Base-by-base conservation (phyloP, 2,797 vertebrate genomes). In the Takifugu rubripes region DNA sequence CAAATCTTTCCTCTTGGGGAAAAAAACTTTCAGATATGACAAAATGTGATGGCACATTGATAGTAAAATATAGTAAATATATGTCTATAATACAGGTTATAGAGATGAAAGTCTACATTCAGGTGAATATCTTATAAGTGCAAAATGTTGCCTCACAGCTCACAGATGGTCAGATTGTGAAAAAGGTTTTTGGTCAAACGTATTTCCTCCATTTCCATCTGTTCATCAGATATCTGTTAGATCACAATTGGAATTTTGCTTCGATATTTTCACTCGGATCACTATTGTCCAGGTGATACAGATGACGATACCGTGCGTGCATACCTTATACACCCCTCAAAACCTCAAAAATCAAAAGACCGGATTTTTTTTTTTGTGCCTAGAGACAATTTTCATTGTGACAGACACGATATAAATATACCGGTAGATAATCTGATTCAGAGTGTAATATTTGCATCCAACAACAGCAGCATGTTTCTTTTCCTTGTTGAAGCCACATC, bases 1-100 rank as follows among this genome's bases (percentile, higher is more conserved):
- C 84, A 86, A 87, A 86, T 68, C 6, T 73, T 69, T 81, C 77
- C 68, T 21, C 21, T 43, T 56, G 53, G 76, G 75, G 78, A 88
- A 86, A 82, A 56, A 73, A 83, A 74, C 51, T 21, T 59, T 59
- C 53, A 50, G 61, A 81, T 75, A 75, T 78, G 75, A 82, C 26
- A 27, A 63, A 56, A 82, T 65, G 64, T 63, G 66, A 84, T 84
- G 87, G 82, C 84, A 84, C 78, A 45, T 74, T 25, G 57, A 81
- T 40, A 40, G 12, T 40, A n/a, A 46, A n/a, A 46, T 46, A 76
- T 52, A 68, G 45, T 50, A 58, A 75, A 75, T 78, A 48, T 48
- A 48, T 48, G 44, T 68, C 52, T 25, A 59, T 25, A 52, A 72
- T 56, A 79, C 26, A 46, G 11, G 58, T 62, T 63, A 59, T 31